Evolutionary conservation across 1,140 invertebrate species (phyloP), one percentile per base, ranked within the genome.

Genomic region (Episyrphus balteatus): DNA sequence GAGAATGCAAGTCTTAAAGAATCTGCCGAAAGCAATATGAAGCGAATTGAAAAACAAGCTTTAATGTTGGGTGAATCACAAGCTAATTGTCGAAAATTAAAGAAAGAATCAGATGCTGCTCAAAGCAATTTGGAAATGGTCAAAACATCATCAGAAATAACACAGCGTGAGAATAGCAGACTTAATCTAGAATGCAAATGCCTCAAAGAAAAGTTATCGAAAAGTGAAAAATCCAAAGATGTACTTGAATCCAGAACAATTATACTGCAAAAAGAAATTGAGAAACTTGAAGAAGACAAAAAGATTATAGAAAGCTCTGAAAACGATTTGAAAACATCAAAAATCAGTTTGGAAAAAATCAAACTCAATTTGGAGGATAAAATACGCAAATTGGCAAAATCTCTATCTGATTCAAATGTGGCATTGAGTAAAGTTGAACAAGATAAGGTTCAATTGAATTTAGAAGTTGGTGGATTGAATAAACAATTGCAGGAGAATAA

Each of bases 391-490:
- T 18, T 52, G 10, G 21, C 36, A 14, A 40, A 54, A 1, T 18
- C 51, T 7, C 33, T 18, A 2, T 32, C 42, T 13, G 32, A 10
- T 2, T 48, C 48, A 26, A 46, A 52, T 17, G 47, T 44, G 14
- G 46, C 14, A 0, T 38, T 38, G 2, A 49, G 42, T 8, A 39
- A 40, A 3, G 42, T 36, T 12, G 51, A 52, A 30, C 37, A 42
- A 15, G 31, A 42, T 13, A 56, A 55, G 21, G 48, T 54, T 12
- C 40, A 32, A 1, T 47, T 63, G 9, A 52, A 49, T 30, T 42
- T 47, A 9, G 57, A 63, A 43, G 46, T 60, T 12, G 57, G 55
- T 18, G 47, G 46, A 11, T 50, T 61, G 1, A 59, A 59, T 37
- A 51, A 47, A 0, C 40, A 58, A 3, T 46, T 59, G 13, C 42